Conservation (phyloP, 2,113 vertebrate genomes). For the Cisticola juncidis region DNA sequence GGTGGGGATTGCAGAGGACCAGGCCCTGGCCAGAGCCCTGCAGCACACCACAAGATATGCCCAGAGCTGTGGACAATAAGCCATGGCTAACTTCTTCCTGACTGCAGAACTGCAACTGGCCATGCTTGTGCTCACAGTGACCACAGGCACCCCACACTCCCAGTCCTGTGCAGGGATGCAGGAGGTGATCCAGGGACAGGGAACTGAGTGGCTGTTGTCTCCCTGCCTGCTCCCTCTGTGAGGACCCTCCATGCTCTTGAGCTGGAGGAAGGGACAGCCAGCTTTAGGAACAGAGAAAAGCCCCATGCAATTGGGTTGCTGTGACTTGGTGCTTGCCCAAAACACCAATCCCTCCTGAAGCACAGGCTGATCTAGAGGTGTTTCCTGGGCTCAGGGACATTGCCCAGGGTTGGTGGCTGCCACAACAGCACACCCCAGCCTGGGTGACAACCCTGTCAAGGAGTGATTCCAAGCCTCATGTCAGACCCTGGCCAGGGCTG, state of each 20-base stretch:
- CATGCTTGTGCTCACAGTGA: accelerated
- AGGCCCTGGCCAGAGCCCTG: not conserved
- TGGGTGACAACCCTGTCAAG: not conserved
- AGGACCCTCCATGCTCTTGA: not conserved
- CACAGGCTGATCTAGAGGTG: accelerated
- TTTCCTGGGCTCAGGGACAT: not conserved
- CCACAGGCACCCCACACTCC: accelerated
- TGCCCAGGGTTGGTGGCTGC: not conserved
- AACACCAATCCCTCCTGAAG: not conserved
- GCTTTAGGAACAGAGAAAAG: not conserved
- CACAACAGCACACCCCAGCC: accelerated
- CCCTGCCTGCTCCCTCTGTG: accelerated
- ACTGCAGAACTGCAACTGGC: not conserved
- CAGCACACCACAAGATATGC: not conserved
- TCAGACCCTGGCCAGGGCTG: not conserved
- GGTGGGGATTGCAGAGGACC: not conserved
- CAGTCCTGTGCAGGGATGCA: accelerated
- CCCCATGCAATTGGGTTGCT: not conserved
- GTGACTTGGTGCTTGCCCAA: not conserved
- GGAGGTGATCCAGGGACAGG: not conserved
- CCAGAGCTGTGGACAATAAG: not conserved
- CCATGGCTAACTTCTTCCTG: not conserved
- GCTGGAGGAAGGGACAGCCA: not conserved
- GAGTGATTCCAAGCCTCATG: not conserved
- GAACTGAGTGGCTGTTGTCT: accelerated